These are phyloP conservation scores for Acronicta leporina DNA, from an alignment of 2,888 invertebrate genomes.

Conservation along the genomic window DNA sequence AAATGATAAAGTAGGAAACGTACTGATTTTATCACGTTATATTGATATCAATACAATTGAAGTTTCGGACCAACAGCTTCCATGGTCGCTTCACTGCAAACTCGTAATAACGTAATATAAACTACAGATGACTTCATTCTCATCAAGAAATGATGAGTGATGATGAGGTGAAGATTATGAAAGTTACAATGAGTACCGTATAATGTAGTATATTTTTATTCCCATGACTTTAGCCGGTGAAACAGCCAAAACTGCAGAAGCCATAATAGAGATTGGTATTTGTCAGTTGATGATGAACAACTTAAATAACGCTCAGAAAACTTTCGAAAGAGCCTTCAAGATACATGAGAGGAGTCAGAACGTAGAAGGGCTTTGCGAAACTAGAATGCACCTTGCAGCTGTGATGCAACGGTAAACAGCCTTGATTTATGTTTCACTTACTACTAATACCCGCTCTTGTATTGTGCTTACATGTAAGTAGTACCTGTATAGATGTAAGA, in stretches of 20 bases:
- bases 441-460: not conserved
- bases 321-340: constrained; percentile 82
- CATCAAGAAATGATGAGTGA: no score
- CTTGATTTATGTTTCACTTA: constrained; percentile 5
- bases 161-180: no score
- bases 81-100: no score
- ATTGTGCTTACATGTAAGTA: not conserved
- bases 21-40: no score
- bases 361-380: constrained; percentile 84
- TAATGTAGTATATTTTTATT: not conserved
- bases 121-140: no score
- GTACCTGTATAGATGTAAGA: no score
- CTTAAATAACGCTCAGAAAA: constrained; percentile 83
- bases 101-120: no score
- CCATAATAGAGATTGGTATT: constrained; percentile 86
- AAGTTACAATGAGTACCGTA: no score
- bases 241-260: constrained; percentile 82
- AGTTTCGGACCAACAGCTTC: no score
- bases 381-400: constrained; percentile 86
- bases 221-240: constrained; percentile 75
- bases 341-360: constrained; percentile 75
- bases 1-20: no score
- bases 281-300: constrained; percentile 85
- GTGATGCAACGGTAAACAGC: constrained; percentile 83
- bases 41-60: no score